A percentile compares a stretch with the other conserved stretches of the same genome.
Evolutionary conservation across 2,113 vertebrate species (phyloP).

Genomic region (Hipposideros armiger): DNA sequence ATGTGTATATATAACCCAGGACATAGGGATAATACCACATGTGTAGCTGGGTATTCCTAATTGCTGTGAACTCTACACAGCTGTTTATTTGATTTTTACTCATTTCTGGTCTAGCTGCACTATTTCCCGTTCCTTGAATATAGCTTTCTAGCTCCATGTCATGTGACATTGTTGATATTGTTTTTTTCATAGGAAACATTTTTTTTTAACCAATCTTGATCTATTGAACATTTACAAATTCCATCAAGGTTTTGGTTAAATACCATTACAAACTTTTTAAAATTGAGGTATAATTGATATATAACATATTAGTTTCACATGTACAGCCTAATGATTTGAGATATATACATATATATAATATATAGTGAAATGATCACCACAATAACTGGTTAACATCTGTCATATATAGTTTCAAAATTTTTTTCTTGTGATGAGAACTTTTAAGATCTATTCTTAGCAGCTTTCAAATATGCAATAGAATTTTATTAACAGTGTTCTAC

Average conservation of each 20-base stretch:
- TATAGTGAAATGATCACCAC: not conserved
- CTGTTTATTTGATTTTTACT: not conserved
- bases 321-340: not conserved
- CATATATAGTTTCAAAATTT: not conserved
- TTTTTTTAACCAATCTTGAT: not conserved
- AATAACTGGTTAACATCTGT: not conserved
- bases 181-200: not conserved
- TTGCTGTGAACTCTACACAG: not conserved
- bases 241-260: not conserved
- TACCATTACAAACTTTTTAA: not conserved
- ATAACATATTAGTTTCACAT: not conserved
- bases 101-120: not conserved
- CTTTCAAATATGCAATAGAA: not conserved
- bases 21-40: not conserved
- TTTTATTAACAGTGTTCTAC: not conserved
- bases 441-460: not conserved
- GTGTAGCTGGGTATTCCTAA: not conserved
- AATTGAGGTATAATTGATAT: not conserved
- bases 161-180: not conserved
- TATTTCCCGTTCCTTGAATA: not conserved
- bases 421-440: slow-evolving; percentile 5
- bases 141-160: not conserved
- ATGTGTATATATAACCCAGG: not conserved
- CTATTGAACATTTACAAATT: slow-evolving; percentile 16
- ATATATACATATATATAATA: not conserved